A percentile compares a stretch with the other conserved stretches of the same genome.
Evolutionary conservation across 2,888 invertebrate species (phyloP).

Genomic region (Tyria jacobaeae): DNA sequence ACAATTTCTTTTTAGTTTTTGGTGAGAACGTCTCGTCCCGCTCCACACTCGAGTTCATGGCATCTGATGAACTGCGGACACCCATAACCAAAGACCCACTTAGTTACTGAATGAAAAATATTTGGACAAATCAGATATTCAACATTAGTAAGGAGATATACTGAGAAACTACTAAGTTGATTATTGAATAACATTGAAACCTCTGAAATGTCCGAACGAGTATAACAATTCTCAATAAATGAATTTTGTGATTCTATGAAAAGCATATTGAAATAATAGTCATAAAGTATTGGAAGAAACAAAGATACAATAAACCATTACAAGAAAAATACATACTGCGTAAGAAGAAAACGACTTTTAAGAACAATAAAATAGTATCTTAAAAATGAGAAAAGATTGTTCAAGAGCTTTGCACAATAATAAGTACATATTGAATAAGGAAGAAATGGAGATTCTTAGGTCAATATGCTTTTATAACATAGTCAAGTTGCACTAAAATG

Average conservation of each 20-base stretch:
- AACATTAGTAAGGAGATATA: slow-evolving; percentile 39
- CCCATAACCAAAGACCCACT: slow-evolving; percentile 85
- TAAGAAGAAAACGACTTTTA: slow-evolving; percentile 21
- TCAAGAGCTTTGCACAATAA: slow-evolving; percentile 29
- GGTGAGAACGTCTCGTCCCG: slow-evolving; percentile 84
- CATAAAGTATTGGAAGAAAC: slow-evolving; percentile 34
- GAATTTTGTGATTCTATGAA: slow-evolving; percentile 77
- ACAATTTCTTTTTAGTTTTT: slow-evolving; percentile 87
- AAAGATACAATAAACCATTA: slow-evolving; percentile 28
- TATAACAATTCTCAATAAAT: slow-evolving; percentile 68
- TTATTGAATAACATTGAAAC: slow-evolving; percentile 57
- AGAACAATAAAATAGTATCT: neutral
- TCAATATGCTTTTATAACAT: slow-evolving; percentile 80
- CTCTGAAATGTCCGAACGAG: slow-evolving; percentile 71
- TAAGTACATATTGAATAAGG: slow-evolving; percentile 35
- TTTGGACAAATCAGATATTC: slow-evolving; percentile 71
- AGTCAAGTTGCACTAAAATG: slow-evolving; percentile 86
- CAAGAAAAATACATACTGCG: slow-evolving; percentile 28
- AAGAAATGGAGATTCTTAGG: slow-evolving; percentile 58
- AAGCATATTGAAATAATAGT: slow-evolving; percentile 85
- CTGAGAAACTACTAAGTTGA: slow-evolving; percentile 15
- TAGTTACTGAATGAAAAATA: slow-evolving; percentile 79
- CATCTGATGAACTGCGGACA: slow-evolving; percentile 85
- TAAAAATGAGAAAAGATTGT: neutral
- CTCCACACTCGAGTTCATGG: slow-evolving; percentile 83